Evolutionary conservation across 1,140 invertebrate genomes (phyloP), one percentile per base, ranked within the genome.

Genomic region (Alviniconcha marisindica): DNA sequence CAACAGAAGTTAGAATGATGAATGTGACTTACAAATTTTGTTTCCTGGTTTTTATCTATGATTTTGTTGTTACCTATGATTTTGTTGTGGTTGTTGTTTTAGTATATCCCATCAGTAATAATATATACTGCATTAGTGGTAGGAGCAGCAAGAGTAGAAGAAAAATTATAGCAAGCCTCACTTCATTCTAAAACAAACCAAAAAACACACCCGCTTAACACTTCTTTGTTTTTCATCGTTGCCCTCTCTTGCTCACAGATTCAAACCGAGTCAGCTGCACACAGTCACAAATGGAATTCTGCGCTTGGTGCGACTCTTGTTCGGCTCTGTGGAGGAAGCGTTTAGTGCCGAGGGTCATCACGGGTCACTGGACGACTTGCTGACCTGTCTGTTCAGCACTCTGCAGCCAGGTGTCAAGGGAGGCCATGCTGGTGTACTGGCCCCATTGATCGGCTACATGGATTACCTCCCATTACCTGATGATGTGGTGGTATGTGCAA

Each of bases 271-370:
- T 28, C 81, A 83, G 78, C 77, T 88, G 36, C 85, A 77, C 63
- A 81, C 83, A n/a, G 33, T 89, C 36, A 69, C 82, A 5, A 77
- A 51, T 15, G 85, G 85, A 38, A 51, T 89, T n/a, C 78, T 85
- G 15, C 83, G 87, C 7, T 56, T 90, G 33, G 48, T 90, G 2
- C 76, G 84, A 18, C 63, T 89, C n/a, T 86, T 89, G 42, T 88
- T 81, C 78, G 84, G 85, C 71, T 85, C 86, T 42, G 18, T 91
- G 28, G 83, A 87, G 18, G 51, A 79, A 83, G 87, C 85, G 78
- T 88, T 85, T 44, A 77, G 40, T 7, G 77, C 74, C 24, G 36
- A 18, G 15, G n/a, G 77, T 28, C 31, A 85, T 48, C 77, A 78
- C 38, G 31, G 33, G 36, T 56, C 81, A 5, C 28, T 86, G 36